Conservation (phyloP, 2,113 vertebrate genomes). For the Daboia siamensis region DNA sequence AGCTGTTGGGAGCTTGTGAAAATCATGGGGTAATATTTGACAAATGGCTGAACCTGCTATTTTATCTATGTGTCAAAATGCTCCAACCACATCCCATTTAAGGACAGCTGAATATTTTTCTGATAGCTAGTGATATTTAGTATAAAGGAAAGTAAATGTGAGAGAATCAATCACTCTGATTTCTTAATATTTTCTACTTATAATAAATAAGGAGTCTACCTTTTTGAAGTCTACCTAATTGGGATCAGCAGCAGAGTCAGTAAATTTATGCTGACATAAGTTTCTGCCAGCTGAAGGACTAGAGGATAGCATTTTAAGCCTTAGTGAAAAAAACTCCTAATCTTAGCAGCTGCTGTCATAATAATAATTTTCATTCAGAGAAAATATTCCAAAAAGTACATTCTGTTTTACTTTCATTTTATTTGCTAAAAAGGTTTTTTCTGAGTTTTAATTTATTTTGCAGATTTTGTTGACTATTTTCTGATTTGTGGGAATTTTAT, state of each 20-base stretch:
- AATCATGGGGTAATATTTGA: background rate
- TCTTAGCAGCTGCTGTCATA: background rate
- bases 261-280: background rate
- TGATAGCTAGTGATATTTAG: background rate
- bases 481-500: background rate
- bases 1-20: background rate
- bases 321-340: background rate
- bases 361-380: background rate
- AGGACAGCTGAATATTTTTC: background rate
- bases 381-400: background rate
- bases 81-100: background rate
- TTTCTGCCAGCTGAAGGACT: background rate
- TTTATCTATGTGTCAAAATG: background rate
- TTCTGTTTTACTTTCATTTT: background rate
- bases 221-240: background rate
- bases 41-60: background rate
- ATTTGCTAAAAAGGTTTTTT: background rate
- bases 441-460: conserved; percentile 28
- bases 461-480: conserved; percentile 20
- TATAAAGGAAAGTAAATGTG: background rate
- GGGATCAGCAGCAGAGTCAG: background rate
- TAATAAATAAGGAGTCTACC: background rate
- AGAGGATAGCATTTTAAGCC: background rate
- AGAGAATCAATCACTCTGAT: background rate
- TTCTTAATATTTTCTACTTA: background rate